Evolutionary conservation across 1,140 invertebrate genomes (phyloP), one percentile per base, ranked within the genome.

Genomic region (Fopius arisanus): DNA sequence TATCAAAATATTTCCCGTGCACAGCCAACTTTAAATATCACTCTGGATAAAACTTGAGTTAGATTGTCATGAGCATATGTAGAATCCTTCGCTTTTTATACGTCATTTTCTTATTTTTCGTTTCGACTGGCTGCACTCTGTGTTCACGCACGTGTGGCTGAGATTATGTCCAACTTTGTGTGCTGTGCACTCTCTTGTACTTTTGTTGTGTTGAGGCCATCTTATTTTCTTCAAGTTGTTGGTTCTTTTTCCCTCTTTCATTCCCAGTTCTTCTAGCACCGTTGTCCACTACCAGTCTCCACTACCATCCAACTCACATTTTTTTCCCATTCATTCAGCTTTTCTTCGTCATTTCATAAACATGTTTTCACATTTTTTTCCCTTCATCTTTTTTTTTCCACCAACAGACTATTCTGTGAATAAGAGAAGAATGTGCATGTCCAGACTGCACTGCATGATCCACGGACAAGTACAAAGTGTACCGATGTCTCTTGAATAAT

Each of bases 401-500:
- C 26, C 3, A 59, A 21, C 6, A 9, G 19, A 59, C 48, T 28
- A 26, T 29, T 26, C 54, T 62, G 54, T 62, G 54, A 48, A 48
- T 48, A 48, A 48, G 43, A 48, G 43, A 28, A 59, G 54, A 28
- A 28, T 59, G 54, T 28, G 54, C 54, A 59, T 26, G 54, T 59
- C 21, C 54, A 19, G 10, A 14, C 54, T 59, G 54, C 54, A 28
- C 54, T 28, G 23, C 54, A 59, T 59, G 54, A 59, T 59, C 19
- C 62, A 65, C n/a, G 14, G 62, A 65, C 62, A 65, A 65, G 62
- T 65, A 65, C 62, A 65, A 65, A 65, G 62, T 65, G 29, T 33
- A 65, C 62, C 62, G 62, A 65, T 65, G 62, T 31, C 29, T n/a
- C 62, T 29, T 65, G 62, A 65, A 65, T 65, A 65, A 65, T 65